These are phyloP conservation scores for Drosophila buzzatii DNA, from an alignment of 2,888 invertebrate genomes.

Conservation along the genomic window DNA sequence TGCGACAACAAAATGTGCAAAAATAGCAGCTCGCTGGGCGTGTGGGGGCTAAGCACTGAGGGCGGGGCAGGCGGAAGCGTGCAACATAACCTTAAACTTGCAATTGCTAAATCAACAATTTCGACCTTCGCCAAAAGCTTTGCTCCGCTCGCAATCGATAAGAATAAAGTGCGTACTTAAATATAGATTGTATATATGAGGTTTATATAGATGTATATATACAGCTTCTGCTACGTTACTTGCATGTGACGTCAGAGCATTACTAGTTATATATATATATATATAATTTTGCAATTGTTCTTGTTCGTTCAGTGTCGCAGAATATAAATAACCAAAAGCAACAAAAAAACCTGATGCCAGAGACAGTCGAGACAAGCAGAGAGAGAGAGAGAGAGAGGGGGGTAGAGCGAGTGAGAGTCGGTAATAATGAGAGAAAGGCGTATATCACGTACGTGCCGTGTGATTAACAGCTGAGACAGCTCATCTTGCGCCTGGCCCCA, in stretches of 20 bases:
- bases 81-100: conserved; percentile 59
- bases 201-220: neutral
- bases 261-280: neutral
- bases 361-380: conserved; percentile 2
- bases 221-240: conserved; percentile 32
- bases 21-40: conserved; percentile 48
- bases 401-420: neutral
- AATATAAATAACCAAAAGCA: conserved; percentile 27
- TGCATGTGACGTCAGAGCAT: conserved; percentile 41
- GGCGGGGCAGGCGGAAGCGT: conserved; percentile 36
- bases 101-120: conserved; percentile 48
- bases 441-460: conserved; percentile 39
- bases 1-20: conserved; percentile 14
- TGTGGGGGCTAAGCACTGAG: neutral
- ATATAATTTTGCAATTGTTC: conserved; percentile 1
- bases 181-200: conserved; percentile 4
- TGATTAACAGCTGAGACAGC: conserved; percentile 30
- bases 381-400: neutral
- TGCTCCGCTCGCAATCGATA: conserved; percentile 41
- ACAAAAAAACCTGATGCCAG: conserved; percentile 35
- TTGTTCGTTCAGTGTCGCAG: conserved; percentile 26
- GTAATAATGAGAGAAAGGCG: neutral
- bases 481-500: conserved; percentile 33
- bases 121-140: conserved; percentile 36
- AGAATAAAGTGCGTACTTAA: conserved; percentile 13